phyloP scores from a whole-genome alignment of 2,113 vertebrate genomes.

The Artemisiospiza belli region DNA sequence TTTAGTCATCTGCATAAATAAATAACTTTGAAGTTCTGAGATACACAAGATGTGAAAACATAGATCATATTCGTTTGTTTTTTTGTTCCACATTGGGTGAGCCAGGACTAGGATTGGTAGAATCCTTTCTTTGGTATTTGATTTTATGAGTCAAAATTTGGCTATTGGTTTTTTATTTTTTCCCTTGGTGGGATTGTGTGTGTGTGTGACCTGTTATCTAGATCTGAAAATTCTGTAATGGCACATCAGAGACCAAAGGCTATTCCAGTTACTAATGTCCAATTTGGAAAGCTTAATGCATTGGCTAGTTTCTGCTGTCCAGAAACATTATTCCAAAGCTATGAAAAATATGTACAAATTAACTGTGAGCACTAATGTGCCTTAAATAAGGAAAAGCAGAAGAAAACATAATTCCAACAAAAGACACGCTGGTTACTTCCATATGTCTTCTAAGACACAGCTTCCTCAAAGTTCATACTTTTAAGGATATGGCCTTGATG shows the following conservation, averaged over 20 bases:
- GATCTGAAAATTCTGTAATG: background rate
- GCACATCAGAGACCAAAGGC: background rate
- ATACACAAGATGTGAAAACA: background rate
- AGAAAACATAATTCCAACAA: background rate
- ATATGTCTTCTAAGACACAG: background rate
- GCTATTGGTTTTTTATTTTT: background rate
- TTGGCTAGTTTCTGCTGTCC: background rate
- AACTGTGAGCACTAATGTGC: background rate
- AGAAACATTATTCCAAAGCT: background rate
- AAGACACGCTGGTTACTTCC: background rate
- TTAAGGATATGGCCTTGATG: background rate
- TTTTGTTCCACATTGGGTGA: background rate
- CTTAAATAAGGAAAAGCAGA: background rate
- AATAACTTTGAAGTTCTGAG: background rate
- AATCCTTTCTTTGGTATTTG: background rate
- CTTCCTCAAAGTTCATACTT: background rate
- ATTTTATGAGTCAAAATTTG: background rate
- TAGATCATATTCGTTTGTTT: background rate
- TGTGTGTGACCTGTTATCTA: background rate
- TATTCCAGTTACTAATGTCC: background rate
- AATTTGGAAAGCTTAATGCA: background rate
- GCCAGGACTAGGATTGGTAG: background rate
- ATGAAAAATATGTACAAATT: background rate
- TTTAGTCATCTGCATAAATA: background rate
- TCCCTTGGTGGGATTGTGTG: rapidly evolving